A percentile compares a stretch with the other conserved stretches of the same genome.
Conservation (phyloP, 2,797 vertebrate genomes). For the Myiotriccus ornatus region DNA sequence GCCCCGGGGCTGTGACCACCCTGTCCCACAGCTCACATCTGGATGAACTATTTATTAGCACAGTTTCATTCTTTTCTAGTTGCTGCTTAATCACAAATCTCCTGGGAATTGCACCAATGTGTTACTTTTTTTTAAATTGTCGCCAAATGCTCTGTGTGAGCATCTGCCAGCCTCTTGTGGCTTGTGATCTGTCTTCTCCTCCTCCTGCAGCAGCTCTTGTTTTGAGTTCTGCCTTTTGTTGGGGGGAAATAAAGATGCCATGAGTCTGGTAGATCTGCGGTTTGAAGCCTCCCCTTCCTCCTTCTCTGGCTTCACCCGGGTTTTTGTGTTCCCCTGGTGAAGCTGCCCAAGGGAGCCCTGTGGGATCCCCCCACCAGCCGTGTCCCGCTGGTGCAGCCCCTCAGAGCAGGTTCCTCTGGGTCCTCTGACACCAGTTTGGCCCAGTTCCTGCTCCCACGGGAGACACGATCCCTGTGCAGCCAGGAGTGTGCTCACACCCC, state of each 20-base stretch:
- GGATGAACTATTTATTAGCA: background rate
- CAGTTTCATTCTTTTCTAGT: background rate
- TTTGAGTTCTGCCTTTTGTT: background rate
- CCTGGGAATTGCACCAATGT: background rate
- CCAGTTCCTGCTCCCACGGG: accelerated
- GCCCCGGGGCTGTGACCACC: background rate
- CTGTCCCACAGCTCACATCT: background rate
- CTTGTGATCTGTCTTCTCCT: background rate
- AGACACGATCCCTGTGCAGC: accelerated
- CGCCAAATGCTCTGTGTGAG: background rate
- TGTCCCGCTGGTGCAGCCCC: background rate
- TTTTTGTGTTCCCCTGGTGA: background rate
- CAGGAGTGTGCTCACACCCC: background rate
- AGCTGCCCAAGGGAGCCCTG: background rate
- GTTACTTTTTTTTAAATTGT: background rate
- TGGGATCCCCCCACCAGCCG: background rate
- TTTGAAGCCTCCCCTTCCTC: background rate
- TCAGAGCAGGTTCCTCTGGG: background rate
- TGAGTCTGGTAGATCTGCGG: accelerated
- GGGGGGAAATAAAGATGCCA: background rate
- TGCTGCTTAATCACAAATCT: background rate
- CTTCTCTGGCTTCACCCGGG: background rate
- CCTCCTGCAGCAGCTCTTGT: background rate
- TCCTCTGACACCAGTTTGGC: background rate
- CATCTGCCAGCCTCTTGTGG: background rate